Conservation (phyloP, 2,797 vertebrate genomes). For the Microctenopoma steveboyesi region DNA sequence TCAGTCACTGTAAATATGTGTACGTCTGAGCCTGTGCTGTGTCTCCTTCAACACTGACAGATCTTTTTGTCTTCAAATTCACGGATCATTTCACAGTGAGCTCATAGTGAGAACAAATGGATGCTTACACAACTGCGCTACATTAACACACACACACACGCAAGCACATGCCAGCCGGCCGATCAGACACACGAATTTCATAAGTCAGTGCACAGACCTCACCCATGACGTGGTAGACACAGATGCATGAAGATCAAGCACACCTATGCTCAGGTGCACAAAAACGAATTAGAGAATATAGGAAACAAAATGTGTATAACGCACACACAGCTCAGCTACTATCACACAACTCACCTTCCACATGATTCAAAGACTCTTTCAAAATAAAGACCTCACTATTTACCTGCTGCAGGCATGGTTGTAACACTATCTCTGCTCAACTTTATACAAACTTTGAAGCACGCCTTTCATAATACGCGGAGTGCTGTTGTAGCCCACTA, state of each 20-base stretch:
- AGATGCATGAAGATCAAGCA: neutral
- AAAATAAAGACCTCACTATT: conserved; percentile 20
- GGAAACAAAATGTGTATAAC: too few species aligned
- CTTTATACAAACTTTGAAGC: conserved; percentile 7
- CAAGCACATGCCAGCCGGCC: neutral
- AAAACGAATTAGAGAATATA: conserved; percentile 3
- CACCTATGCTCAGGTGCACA: neutral
- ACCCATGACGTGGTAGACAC: neutral
- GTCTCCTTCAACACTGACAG: conserved; percentile 25
- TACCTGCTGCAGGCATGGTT: conserved; percentile 9
- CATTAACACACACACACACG: neutral
- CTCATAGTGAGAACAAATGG: conserved; percentile 40
- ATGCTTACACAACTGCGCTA: conserved; percentile 21
- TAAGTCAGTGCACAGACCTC: neutral
- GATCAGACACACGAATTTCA: neutral
- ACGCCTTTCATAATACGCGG: conserved; percentile 8
- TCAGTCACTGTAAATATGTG: conserved; percentile 44
- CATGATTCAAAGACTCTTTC: conserved; percentile 11
- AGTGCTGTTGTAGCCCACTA: neutral
- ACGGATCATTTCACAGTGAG: conserved; percentile 48
- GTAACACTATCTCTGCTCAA: conserved; percentile 1
- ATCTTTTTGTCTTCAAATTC: conserved; percentile 43
- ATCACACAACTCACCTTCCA: neutral
- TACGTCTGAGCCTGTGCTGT: neutral
- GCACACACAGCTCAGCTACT: neutral